These are phyloP conservation scores for Ctenicera cuprea DNA, from an alignment of 2,888 invertebrate species.

Conservation along the genomic window DNA sequence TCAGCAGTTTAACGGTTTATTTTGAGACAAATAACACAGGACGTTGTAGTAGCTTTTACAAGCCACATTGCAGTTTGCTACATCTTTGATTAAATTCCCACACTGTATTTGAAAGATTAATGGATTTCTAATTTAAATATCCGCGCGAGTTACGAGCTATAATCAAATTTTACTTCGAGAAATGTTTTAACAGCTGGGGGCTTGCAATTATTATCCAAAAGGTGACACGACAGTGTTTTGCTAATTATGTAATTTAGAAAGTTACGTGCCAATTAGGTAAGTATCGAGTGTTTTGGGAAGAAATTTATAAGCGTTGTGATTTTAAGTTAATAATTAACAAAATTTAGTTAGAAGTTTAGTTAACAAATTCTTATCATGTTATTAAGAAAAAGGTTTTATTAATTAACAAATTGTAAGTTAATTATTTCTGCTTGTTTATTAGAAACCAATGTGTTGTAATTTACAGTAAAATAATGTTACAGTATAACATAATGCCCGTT, in stretches of 20 bases:
- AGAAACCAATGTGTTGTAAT: too few species aligned
- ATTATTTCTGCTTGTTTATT: too few species aligned
- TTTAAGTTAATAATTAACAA: too few species aligned
- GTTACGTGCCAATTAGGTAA: background rate
- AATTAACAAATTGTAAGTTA: too few species aligned
- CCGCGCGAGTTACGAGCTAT: background rate
- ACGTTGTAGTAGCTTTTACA: background rate
- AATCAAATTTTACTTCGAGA: conserved; percentile 2
- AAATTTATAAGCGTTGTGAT: too few species aligned
- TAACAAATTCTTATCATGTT: too few species aligned
- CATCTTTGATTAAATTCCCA: background rate
- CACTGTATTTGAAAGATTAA: conserved; percentile 25
- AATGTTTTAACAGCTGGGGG: background rate
- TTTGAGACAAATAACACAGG: background rate
- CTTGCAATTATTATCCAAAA: background rate
- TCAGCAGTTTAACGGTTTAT: background rate
- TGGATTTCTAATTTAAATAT: conserved; percentile 30
- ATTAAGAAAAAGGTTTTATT: too few species aligned
- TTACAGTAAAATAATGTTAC: too few species aligned
- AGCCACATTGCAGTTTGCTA: background rate
- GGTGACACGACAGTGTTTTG: background rate
- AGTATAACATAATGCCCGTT: too few species aligned
- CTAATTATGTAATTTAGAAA: background rate
- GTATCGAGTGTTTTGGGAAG: background rate
- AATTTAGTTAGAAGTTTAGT: too few species aligned